Percentiles rank a stretch among this genome's conserved stretches.
These are phyloP conservation scores for Allophyes oxyacanthae DNA, from an alignment of 2,888 invertebrate genomes.

Conservation along the genomic window DNA sequence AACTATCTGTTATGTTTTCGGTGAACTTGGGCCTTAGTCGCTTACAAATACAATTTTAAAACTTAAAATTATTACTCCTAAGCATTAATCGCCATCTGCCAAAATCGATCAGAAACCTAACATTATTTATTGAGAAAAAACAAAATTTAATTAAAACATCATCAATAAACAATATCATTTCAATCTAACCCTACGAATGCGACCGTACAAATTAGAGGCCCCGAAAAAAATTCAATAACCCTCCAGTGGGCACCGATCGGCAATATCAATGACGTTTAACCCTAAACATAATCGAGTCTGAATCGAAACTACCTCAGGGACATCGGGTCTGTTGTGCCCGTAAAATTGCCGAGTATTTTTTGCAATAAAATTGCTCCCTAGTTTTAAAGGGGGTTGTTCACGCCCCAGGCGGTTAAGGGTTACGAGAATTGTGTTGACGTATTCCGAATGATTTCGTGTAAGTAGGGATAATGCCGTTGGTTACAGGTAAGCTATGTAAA, in stretches of 20 bases:
- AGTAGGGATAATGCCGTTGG: slow-evolving; percentile 67
- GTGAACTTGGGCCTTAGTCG: too few species aligned
- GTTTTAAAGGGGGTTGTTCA: slow-evolving; percentile 78
- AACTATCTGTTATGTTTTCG: too few species aligned
- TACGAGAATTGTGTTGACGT: slow-evolving; percentile 68
- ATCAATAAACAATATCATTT: slow-evolving; percentile 64
- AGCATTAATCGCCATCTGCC: slow-evolving; percentile 26
- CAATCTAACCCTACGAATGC: slow-evolving; percentile 72
- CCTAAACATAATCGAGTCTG: slow-evolving; percentile 88
- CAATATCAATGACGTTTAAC: slow-evolving; percentile 89
- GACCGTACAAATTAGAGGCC: slow-evolving; percentile 84
- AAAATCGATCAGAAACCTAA: slow-evolving; percentile 21
- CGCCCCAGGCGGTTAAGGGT: slow-evolving; percentile 76
- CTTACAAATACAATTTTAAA: too few species aligned
- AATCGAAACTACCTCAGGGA: slow-evolving; percentile 88
- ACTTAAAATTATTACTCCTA: too few species aligned
- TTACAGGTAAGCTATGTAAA: slow-evolving; percentile 60
- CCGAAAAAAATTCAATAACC: slow-evolving; percentile 82
- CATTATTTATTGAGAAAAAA: slow-evolving; percentile 36
- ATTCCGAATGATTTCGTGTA: slow-evolving; percentile 68
- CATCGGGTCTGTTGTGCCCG: slow-evolving; percentile 80
- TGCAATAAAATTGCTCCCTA: slow-evolving; percentile 79
- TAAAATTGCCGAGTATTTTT: slow-evolving; percentile 86
- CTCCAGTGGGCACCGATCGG: slow-evolving; percentile 82
- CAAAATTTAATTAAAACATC: slow-evolving; percentile 73